Base-by-base conservation (phyloP, 2,113 vertebrate species). In the Colius striatus region DNA sequence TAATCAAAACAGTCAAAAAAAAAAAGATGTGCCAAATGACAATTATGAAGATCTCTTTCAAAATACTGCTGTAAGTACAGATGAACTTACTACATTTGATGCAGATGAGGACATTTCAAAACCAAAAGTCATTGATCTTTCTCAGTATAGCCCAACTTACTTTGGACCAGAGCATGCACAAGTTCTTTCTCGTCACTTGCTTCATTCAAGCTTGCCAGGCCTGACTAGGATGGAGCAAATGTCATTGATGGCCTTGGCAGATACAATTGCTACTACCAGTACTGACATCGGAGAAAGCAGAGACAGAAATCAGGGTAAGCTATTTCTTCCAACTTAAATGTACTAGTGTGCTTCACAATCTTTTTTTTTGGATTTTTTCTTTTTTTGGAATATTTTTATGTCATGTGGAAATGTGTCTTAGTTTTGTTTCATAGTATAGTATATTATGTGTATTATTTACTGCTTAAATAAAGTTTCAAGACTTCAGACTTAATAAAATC, bases 181-280 rank as follows among this genome's bases (percentile, higher is more conserved):
- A 73, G 99, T 99, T 95, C 98, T 99, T 78, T 99, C 99, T 79
- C 97, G 98, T 91, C 99, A 99, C 95, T 98, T 99, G 89, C 98
- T 99, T 92, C 98, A 99, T 96, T 99, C 99, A 76, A 99, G 99
- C 94, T 98, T 99, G 88, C 99, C 99, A 90, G 99, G 99, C 58
- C 98, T 99, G 94, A 99, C 98, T 27, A 97, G 99, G 41, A 99
- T 99, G 98, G 99, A 99, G 85, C 99, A 99, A 95, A 99, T 99
- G 99, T 99, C 99, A 55, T 95, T 99, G 88, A 99, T 99, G 99
- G 99, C 99, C 2, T 97, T 99, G 70, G 99, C 99, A 19, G 99
- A 99, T 97, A 99, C 99, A 54, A 98, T 99, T 82, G 99, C 99
- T 72, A 99, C 99, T 84, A 99, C 99, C 79, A 99, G 99, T 97